Conservation (phyloP, 2,888 invertebrate genomes). For the Meteorus colon region DNA sequence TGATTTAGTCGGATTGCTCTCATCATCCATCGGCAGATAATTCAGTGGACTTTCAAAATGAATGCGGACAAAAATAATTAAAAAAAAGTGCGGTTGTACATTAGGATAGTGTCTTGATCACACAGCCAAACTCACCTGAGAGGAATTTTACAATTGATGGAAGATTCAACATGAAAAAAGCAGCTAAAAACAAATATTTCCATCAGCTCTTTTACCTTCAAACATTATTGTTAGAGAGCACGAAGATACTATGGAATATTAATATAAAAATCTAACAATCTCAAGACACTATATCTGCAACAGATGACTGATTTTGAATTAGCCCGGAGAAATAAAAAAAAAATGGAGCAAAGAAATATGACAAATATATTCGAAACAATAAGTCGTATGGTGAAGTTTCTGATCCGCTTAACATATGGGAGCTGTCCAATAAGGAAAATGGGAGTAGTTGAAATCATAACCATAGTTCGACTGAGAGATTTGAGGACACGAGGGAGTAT, state of each 20-base stretch:
- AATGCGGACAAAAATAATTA: conserved; percentile 55
- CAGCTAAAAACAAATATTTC: conserved; percentile 57
- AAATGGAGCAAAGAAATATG: not conserved
- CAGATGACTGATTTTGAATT: not conserved
- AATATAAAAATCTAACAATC: conserved; percentile 62
- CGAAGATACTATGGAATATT: conserved; percentile 59
- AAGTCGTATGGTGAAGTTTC: conserved; percentile 50
- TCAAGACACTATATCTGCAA: conserved; percentile 54
- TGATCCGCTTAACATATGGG: conserved; percentile 58
- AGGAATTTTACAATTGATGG: conserved; percentile 65
- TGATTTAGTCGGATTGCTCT: conserved; percentile 56
- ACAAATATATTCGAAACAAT: not conserved
- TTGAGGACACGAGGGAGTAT: conserved; percentile 56
- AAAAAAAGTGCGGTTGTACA: conserved; percentile 60
- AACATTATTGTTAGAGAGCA: conserved; percentile 63
- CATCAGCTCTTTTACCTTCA: conserved; percentile 63
- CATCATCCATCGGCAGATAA: conserved; percentile 55
- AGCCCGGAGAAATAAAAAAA: not conserved
- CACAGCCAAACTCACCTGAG: conserved; percentile 50
- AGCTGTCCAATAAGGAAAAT: conserved; percentile 57
- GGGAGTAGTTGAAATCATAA: conserved; percentile 57
- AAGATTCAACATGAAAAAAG: conserved; percentile 61
- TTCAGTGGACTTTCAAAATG: conserved; percentile 63
- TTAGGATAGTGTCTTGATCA: conserved; percentile 48
- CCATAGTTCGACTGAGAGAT: conserved; percentile 51